Base-by-base conservation (phyloP, 1,140 invertebrate genomes). In the Drosophila tropicalis region DNA sequence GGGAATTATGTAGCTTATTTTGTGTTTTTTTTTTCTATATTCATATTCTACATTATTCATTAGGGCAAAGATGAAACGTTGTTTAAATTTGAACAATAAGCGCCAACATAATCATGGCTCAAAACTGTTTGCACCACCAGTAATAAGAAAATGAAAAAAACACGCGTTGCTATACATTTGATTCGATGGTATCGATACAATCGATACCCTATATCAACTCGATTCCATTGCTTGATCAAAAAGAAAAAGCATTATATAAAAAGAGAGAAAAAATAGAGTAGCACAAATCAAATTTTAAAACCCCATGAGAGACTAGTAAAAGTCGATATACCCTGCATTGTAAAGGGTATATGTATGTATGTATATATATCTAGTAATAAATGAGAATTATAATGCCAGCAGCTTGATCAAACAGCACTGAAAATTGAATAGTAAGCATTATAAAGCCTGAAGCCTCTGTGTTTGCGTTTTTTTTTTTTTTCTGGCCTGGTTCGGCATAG, bases 41-140 rank as follows among this genome's bases (percentile, higher is more conserved):
- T 51, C 36, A 36, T 25, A 62, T 10, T 12, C 29, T 41, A 6
- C 39, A 32, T 62, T 40, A 41, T 62, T 47, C 60, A 47, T 41
- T 40, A 41, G 29, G 25, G 22, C 36, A 62, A 44, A 62, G 41
- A 62, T 62, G 60, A 47, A 62, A 41, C 19, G 39, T 22, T 41
- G 60, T 57, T 57, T 36, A 32, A 57, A 57, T 57, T 34, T 36
- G 32, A 57, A 58, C 56, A 58, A 58, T 58, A 58, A 58, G 32
- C 56, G 29, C 25, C 44, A 51, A 12, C 44, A 51, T 51, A 51
- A 51, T 51, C 44, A 51, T 58, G 55, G 55, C 60, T 62, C 44
- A 51, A 51, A 51, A 51, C 44, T 41, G 60, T 62, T 62, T 62
- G 25, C 29, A 15, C 25, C n/a, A 32, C 13, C 2, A 56, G 29